These are phyloP conservation scores for Drosophila differens DNA, from an alignment of 2,888 invertebrate species.

Conservation along the genomic window DNA sequence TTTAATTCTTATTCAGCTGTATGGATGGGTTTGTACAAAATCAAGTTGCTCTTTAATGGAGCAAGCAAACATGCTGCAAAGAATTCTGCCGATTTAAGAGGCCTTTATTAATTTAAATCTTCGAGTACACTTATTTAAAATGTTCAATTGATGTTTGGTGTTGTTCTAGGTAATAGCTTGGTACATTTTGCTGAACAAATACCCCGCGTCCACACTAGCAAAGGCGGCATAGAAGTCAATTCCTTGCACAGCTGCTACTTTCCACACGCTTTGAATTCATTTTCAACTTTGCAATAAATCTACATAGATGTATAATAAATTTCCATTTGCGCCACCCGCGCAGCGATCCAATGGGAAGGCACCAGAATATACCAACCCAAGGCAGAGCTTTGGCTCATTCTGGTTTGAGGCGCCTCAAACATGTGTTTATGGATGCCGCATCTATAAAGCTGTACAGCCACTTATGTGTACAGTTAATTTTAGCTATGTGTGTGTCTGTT, in stretches of 20 bases:
- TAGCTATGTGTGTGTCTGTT: conserved; percentile 30
- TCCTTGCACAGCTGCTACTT: conserved; percentile 54
- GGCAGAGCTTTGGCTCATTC: conserved; percentile 53
- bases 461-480: conserved; percentile 16
- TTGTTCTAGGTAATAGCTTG: conserved; percentile 34
- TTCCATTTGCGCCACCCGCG: conserved; percentile 59
- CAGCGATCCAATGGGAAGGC: conserved; percentile 3
- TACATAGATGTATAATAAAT: conserved; percentile 76
- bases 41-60: not conserved
- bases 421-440: conserved; percentile 65
- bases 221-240: conserved; percentile 18
- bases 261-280: conserved; percentile 65
- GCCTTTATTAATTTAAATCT: conserved; percentile 4
- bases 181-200: conserved; percentile 37
- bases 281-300: conserved; percentile 74
- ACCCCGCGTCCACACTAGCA: conserved; percentile 2
- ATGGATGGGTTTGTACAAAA: no score
- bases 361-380: conserved; percentile 9
- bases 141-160: conserved; percentile 8
- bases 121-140: conserved; percentile 12
- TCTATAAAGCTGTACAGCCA: conserved; percentile 28
- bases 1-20: not conserved
- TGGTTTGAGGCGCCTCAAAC: conserved; percentile 67
- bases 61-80: not conserved
- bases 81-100: not conserved